Conservation (phyloP, 2,113 vertebrate species). For the Telmatochromis brichardi region DNA sequence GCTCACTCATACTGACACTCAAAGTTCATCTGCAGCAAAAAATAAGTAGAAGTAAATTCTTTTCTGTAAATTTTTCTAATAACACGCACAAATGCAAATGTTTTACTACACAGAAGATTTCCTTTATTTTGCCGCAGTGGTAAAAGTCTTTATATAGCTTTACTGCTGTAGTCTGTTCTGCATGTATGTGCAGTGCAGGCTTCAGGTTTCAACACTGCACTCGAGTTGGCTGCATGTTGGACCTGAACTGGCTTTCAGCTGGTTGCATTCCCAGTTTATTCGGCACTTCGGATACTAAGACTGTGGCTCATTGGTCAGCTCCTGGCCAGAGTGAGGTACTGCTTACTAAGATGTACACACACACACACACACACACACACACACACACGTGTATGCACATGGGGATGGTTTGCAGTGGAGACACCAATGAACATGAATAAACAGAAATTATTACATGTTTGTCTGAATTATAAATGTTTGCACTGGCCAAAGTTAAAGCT, state of each 20-base stretch:
- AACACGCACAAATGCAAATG: background rate
- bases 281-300: background rate
- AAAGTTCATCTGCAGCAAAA: background rate
- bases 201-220: background rate
- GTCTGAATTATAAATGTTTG: background rate
- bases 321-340: background rate
- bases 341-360: background rate
- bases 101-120: background rate
- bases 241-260: background rate
- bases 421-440: background rate
- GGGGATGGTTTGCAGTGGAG: background rate
- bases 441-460: background rate
- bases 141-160: background rate
- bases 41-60: background rate
- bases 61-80: background rate
- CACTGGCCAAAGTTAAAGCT: background rate
- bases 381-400: background rate
- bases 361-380: no score
- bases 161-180: background rate
- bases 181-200: background rate
- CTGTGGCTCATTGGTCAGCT: background rate
- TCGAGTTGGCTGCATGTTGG: background rate
- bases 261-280: background rate
- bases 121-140: background rate
- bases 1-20: background rate